Evolutionary conservation across 1,140 invertebrate species (phyloP).

Genomic region (Brachionus manjavacas): DNA sequence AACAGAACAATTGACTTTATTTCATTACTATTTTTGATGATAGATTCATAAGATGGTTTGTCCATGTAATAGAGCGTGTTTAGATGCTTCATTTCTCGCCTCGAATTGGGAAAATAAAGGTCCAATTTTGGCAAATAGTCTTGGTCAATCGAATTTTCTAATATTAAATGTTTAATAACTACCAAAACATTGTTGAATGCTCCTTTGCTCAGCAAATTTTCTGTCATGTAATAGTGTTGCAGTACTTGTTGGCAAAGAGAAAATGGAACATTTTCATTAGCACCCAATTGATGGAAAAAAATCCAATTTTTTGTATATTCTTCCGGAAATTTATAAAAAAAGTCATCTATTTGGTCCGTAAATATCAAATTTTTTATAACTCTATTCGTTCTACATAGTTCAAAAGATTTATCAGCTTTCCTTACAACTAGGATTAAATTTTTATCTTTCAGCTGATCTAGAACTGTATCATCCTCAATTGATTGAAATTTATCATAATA

Average conservation of each 20-base stretch:
- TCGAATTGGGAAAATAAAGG: slow-evolving; percentile 8
- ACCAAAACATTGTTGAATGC: not conserved
- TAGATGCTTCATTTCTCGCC: not conserved
- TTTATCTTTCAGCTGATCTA: not conserved
- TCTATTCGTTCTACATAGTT: not conserved
- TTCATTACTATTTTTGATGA: not conserved
- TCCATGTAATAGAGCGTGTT: not conserved
- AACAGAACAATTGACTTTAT: not conserved
- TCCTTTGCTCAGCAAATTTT: not conserved
- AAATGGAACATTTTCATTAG: not conserved
- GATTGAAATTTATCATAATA: not conserved
- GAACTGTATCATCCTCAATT: not conserved
- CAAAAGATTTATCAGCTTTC: not conserved
- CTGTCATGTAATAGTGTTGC: not conserved
- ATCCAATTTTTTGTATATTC: not conserved
- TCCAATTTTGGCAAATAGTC: not conserved
- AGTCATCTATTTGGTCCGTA: slow-evolving; percentile 14
- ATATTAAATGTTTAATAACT: not conserved
- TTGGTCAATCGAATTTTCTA: not conserved
- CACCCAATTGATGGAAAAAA: not conserved
- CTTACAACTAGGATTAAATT: not conserved
- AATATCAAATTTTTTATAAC: not conserved
- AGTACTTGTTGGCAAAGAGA: not conserved
- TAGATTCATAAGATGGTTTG: not conserved
- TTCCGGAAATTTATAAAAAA: not conserved